Base-by-base conservation (phyloP, 2,888 invertebrate genomes). In the Poecilobothrus nobilitatus region DNA sequence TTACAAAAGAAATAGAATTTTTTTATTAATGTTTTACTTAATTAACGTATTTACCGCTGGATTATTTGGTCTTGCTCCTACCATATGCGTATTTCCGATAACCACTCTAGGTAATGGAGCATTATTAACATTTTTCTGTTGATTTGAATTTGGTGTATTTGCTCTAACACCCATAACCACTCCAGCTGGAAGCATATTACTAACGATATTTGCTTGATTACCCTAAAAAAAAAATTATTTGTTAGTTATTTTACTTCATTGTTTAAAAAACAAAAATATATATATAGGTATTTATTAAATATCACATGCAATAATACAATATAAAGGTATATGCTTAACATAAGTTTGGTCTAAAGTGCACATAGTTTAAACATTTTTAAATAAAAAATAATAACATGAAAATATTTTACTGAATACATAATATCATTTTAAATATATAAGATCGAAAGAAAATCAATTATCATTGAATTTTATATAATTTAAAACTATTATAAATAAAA, bases 151-250 rank as follows among this genome's bases (percentile, higher is more conserved):
- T 66, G 91, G 89, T 71, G 88, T 86, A 71, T 88, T 89, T 68
- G 91, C 89, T 74, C 93, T 86, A 85, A 92, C 91, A 82, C 93
- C 94, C 75, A 94, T 85, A 78, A 94, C 91, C 76, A 94, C 91
- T 83, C 91, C 91, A 76, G 86, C 84, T 69, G 90, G 89, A 73
- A 90, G 84, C 74, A 88, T 87, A 74, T 86, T 86, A 72, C 84
- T 83, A 71, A 88, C 85, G 73, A 88, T 80, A 74, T 86, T 84
- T 77, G 87, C 88, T 75, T 88, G 84, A 72, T 87, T 85, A 72
- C 77, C 76, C 81, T 81, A 76, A 68, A 73, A 67, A 70, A 64
- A 63, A n/a, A n/a, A n/a, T n/a, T n/a, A n/a, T 9, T 2, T 85
- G 84, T 33, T 84, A 74, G 27, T 27, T 27, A 27, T 27, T 4